Base-by-base conservation (phyloP, 2,113 vertebrate species). In the Patagioenas fasciata region DNA sequence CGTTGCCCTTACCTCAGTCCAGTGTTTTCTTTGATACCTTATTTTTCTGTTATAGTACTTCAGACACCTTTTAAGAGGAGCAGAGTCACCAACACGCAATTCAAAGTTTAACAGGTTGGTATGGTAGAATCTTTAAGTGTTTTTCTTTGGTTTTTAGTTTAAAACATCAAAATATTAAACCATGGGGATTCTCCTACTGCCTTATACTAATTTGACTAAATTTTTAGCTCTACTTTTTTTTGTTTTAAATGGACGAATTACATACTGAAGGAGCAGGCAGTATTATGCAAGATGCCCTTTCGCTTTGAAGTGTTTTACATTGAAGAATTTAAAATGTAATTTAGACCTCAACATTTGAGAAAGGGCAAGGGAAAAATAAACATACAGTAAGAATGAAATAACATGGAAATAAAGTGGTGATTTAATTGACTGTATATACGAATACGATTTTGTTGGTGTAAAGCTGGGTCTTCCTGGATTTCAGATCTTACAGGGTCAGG, bases 1-100 rank as follows among this genome's bases (percentile, higher is more conserved):
- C 1, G 0, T 57, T 78, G 47, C 42, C 15, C 10, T 79, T 79
- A 32, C 10, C 13, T 73, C 48, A 34, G 6, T 57, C 51, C 81
- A 40, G 6, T 86, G 67, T 23, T 95, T 88, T 89, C 91, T 81
- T 86, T 93, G 66, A 44, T 88, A n/a, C 51, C 53, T 81, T 91
- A 9, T 96, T 56, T 82, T 12, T 93, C 79, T 96, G 75, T 84
- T 97, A 7, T 97, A 99, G 99, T 99, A 99, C 97, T 99, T 99
- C 97, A 98, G 98, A 66, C 98, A 99, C 80, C 98, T 99, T 96
- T 97, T 99, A 96, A 98, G 98, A 95, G 99, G 99, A 88, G 98
- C 98, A 25, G 99, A 99, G 93, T 99, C 99, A 83, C 98, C 98
- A 57, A 97, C 98, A 8, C 98, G 98, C 70, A 99, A 98, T 96